A percentile compares a stretch with the other conserved stretches of the same genome.
Conservation (phyloP, 37 sponge, comb jelly and placozoan genomes). For the Oopsacas minuta region DNA sequence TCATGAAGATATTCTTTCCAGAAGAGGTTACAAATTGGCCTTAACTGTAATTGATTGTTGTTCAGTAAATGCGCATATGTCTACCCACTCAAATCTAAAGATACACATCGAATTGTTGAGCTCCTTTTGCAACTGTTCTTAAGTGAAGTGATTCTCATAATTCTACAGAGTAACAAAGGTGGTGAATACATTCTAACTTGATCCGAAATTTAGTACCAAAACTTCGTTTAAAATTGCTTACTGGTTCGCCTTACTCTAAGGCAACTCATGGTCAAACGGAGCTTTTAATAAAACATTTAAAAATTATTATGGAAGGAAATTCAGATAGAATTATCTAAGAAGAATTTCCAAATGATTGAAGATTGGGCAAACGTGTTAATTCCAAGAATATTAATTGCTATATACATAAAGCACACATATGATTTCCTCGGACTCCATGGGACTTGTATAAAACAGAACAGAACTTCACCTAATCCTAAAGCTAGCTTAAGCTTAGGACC, state of each 20-base stretch:
- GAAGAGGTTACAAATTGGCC: neutral
- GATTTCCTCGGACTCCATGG: neutral
- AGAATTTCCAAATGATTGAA: neutral
- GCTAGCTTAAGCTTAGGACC: neutral
- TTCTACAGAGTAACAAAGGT: neutral
- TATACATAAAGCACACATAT: neutral
- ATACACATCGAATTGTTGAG: neutral
- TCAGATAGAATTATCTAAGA: neutral
- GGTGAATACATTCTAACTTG: neutral
- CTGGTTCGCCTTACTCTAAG: neutral
- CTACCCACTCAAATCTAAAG: neutral
- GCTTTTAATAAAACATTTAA: neutral
- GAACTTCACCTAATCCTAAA: neutral
- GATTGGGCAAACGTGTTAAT: neutral
- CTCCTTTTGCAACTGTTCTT: neutral
- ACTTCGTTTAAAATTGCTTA: neutral
- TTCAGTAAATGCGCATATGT: neutral
- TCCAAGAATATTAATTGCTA: neutral
- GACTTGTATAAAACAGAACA: neutral
- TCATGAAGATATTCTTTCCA: neutral
- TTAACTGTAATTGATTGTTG: conserved; percentile 7
- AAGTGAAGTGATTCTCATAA: neutral
- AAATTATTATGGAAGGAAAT: neutral
- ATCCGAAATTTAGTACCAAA: neutral
- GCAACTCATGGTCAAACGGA: neutral